Conservation (phyloP, 2,113 vertebrate genomes). For the Cottus gobio region DNA sequence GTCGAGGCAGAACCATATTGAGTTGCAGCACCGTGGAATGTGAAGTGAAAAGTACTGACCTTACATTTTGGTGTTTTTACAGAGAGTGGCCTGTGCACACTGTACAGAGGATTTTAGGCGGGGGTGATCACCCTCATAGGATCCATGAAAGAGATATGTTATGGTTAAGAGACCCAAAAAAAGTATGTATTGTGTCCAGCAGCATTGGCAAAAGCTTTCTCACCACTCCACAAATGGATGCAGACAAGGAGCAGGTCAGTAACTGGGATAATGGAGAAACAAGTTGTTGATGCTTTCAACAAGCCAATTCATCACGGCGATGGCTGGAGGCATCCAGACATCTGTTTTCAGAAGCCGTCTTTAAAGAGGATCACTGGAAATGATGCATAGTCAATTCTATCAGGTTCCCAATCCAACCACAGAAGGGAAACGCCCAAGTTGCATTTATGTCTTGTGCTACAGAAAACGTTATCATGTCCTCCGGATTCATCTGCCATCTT, state of each 20-base stretch:
- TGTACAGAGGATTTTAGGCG: slow-evolving; percentile 27
- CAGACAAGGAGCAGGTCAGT: slow-evolving; percentile 39
- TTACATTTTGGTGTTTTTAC: slow-evolving; percentile 49
- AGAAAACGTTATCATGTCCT: slow-evolving; percentile 30
- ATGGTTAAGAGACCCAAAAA: slow-evolving; percentile 56
- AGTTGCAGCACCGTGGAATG: slow-evolving; percentile 49
- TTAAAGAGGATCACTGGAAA: slow-evolving; percentile 56
- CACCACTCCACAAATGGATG: slow-evolving; percentile 24
- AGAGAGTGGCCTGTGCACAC: slow-evolving; percentile 22
- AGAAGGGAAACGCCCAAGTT: slow-evolving; percentile 47
- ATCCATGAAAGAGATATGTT: slow-evolving; percentile 39
- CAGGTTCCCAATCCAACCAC: slow-evolving; percentile 43
- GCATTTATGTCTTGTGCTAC: slow-evolving; percentile 46
- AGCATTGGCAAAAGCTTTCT: slow-evolving; percentile 21
- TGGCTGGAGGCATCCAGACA: slow-evolving; percentile 60
- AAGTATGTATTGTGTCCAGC: slow-evolving; percentile 35
- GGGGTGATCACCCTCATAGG: slow-evolving; percentile 38
- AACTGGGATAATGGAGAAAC: slow-evolving; percentile 55
- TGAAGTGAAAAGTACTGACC: slow-evolving; percentile 53
- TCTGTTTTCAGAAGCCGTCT: slow-evolving; percentile 67
- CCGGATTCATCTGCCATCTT: slow-evolving; percentile 2
- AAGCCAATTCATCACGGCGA: slow-evolving; percentile 45
- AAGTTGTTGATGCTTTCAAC: slow-evolving; percentile 64
- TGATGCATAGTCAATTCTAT: slow-evolving; percentile 51
- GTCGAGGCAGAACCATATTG: slow-evolving; percentile 29